A percentile compares a stretch with the other conserved stretches of the same genome.
phyloP scores from a whole-genome alignment of 1,140 invertebrate species.

The Magallana angulata region DNA sequence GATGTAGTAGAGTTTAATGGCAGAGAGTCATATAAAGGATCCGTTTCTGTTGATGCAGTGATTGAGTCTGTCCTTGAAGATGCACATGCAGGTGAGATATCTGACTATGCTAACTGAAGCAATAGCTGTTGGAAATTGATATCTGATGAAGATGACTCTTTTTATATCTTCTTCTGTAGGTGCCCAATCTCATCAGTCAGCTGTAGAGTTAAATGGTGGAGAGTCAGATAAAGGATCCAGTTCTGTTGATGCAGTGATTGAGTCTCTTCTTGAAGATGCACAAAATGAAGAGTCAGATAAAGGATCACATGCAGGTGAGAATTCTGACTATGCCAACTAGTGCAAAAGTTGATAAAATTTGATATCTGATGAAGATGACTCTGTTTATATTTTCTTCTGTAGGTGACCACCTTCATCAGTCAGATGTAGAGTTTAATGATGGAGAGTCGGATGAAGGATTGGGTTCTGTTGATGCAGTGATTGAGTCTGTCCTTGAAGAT shows the following conservation, averaged over 20 bases:
- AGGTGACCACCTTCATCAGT: too few relatives aligned
- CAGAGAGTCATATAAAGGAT: not conserved
- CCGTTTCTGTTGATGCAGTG: not conserved
- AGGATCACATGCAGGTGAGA: too few relatives aligned
- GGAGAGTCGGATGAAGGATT: not conserved
- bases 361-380: slow-evolving; percentile 6
- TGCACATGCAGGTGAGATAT: not conserved
- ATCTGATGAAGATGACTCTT: too few relatives aligned
- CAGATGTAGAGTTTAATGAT: not conserved
- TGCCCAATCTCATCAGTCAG: not conserved
- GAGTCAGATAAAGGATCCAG: too few relatives aligned
- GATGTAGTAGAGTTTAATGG: not conserved
- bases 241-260: too few relatives aligned
- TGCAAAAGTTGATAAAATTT: not conserved
- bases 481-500: not conserved
- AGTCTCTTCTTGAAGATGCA: too few relatives aligned
- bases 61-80: not conserved
- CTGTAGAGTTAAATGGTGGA: not conserved
- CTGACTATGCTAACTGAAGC: not conserved
- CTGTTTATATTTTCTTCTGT: too few relatives aligned
- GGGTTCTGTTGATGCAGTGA: not conserved
- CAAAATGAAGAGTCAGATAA: too few relatives aligned
- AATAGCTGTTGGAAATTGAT: too few relatives aligned
- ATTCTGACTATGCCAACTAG: too few relatives aligned
- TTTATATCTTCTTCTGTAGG: too few relatives aligned